Evolutionary conservation across 2,888 invertebrate genomes (phyloP).

Genomic region (Temnothorax rugatulus): DNA sequence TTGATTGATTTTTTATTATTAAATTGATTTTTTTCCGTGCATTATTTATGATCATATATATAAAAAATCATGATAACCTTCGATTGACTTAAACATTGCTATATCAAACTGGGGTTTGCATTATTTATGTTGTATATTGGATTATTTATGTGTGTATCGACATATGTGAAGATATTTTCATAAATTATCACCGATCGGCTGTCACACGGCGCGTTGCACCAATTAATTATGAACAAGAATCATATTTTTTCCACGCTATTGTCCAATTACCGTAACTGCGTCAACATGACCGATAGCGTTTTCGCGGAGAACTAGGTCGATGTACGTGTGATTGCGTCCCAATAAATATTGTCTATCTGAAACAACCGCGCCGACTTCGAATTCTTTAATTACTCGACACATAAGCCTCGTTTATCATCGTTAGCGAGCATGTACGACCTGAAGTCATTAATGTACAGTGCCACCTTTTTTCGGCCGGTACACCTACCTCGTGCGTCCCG

Average conservation of each 20-base stretch:
- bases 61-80: not conserved
- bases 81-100: not conserved
- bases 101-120: not conserved
- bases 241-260: conserved; percentile 63
- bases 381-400: conserved; percentile 77
- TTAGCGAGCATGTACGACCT: conserved; percentile 70
- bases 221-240: conserved; percentile 71
- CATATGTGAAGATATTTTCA: conserved; percentile 1
- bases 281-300: conserved; percentile 70
- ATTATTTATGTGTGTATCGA: conserved; percentile 16
- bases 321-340: conserved; percentile 56
- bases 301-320: conserved; percentile 42
- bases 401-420: conserved; percentile 78
- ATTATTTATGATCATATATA: not conserved
- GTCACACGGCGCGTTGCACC: conserved; percentile 24
- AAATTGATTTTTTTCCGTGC: not conserved
- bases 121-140: conserved; percentile 16
- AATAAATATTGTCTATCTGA: conserved; percentile 69
- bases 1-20: conserved; percentile 4
- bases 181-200: conserved; percentile 34
- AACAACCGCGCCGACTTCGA: conserved; percentile 67
- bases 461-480: conserved; percentile 50
- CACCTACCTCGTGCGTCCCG: conserved; percentile 61
- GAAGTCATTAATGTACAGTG: conserved; percentile 71
- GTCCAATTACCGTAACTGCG: conserved; percentile 70